A percentile compares a stretch with the other conserved stretches of the same genome.
Conservation (phyloP, 2,888 invertebrate species). For the Oxyscelio sp. region DNA sequence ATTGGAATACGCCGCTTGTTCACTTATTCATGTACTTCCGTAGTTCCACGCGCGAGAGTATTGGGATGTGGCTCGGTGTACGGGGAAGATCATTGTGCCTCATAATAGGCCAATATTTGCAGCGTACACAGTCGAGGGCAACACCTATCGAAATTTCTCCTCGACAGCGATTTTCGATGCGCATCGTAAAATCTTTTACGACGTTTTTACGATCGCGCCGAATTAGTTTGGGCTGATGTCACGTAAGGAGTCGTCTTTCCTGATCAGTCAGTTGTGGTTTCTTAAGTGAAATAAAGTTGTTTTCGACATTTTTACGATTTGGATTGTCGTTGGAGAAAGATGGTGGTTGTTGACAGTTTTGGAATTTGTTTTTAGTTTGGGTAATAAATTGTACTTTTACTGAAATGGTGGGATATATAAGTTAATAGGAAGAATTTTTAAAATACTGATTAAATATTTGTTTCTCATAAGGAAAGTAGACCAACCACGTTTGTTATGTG, state of each 20-base stretch:
- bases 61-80: constrained; percentile 52
- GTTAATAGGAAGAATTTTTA: too few relatives aligned
- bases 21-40: constrained; percentile 73
- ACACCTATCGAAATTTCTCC: constrained; percentile 54
- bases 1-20: constrained; percentile 68
- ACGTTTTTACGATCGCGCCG: constrained; percentile 39
- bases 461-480: too few relatives aligned
- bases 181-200: constrained; percentile 46
- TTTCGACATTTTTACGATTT: too few relatives aligned
- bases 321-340: too few relatives aligned
- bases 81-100: constrained; percentile 60
- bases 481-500: too few relatives aligned
- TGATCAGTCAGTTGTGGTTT: neutral
- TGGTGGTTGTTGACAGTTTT: too few relatives aligned
- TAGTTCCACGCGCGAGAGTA: constrained; percentile 63
- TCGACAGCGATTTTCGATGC: constrained; percentile 34
- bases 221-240: constrained; percentile 32
- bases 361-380: too few relatives aligned
- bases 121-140: constrained; percentile 48
- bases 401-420: too few relatives aligned
- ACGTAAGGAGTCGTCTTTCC: neutral
- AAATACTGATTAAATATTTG: too few relatives aligned
- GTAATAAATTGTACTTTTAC: too few relatives aligned
- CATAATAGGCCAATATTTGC: constrained; percentile 71
- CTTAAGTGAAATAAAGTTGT: constrained; percentile 1